phyloP scores from a whole-genome alignment of 2,888 invertebrate genomes.

The Mamestra brassicae region DNA sequence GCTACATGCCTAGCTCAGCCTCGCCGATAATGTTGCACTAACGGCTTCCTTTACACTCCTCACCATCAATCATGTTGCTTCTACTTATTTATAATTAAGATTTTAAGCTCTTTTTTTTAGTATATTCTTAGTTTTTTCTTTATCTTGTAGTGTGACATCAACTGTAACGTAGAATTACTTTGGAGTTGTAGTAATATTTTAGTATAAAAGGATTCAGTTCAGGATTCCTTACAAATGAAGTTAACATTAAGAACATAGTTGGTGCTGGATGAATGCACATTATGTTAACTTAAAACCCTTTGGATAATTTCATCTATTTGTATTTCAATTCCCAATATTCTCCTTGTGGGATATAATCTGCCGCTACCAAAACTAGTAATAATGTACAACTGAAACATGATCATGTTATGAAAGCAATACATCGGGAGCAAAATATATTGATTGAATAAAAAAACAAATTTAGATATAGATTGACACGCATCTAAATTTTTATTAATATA shows the following conservation, averaged over 20 bases:
- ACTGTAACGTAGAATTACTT: conserved; percentile 32
- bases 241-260: conserved; percentile 24
- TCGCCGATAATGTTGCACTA: conserved; percentile 7
- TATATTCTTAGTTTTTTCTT: conserved; percentile 45
- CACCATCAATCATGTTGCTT: conserved; percentile 57
- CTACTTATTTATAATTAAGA: conserved; percentile 59
- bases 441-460: conserved; percentile 20
- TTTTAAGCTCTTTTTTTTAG: conserved; percentile 36
- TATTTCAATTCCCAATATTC: conserved; percentile 2
- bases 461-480: conserved; percentile 29
- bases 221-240: conserved; percentile 17
- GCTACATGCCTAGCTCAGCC: background rate
- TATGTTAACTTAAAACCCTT: conserved; percentile 12
- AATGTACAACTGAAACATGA: conserved; percentile 6
- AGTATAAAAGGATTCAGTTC: conserved; percentile 32
- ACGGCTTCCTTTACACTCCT: conserved; percentile 6
- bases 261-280: conserved; percentile 51
- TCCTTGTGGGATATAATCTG: conserved; percentile 11
- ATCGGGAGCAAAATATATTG: conserved; percentile 44
- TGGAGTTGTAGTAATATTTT: conserved; percentile 42
- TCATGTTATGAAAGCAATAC: conserved; percentile 14
- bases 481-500: conserved; percentile 54
- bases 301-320: conserved; percentile 14
- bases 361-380: background rate
- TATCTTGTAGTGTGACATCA: conserved; percentile 37